Conservation (phyloP, 2,797 vertebrate genomes). For the Manis crassicaudata region DNA sequence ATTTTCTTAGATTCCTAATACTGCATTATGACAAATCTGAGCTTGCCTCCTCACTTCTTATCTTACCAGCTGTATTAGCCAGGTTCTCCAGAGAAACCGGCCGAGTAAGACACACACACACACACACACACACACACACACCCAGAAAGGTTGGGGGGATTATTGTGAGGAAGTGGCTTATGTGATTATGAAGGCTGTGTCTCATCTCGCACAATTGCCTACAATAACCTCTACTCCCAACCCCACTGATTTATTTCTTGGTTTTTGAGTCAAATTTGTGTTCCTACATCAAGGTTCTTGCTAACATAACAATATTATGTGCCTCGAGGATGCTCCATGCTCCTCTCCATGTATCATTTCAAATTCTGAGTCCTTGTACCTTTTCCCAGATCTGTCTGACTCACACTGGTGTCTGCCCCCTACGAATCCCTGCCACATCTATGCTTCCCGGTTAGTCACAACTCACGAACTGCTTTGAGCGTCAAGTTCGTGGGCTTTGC, state of each 20-base stretch:
- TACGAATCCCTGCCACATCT: background rate
- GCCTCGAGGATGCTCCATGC: background rate
- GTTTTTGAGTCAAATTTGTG: conserved; percentile 22
- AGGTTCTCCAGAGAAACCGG: background rate
- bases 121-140: background rate
- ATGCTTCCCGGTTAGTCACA: background rate
- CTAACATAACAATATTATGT: background rate
- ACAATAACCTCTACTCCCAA: background rate
- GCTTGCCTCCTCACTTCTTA: background rate
- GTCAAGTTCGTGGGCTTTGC: background rate
- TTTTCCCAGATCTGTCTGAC: background rate
- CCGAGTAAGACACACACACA: background rate
- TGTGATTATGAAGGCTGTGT: background rate
- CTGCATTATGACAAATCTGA: background rate
- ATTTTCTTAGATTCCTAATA: background rate
- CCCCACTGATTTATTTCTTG: background rate
- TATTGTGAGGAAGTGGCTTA: background rate
- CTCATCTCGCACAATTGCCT: background rate
- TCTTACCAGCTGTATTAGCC: background rate
- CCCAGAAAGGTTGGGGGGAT: background rate
- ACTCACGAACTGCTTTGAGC: background rate
- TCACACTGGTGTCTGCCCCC: background rate
- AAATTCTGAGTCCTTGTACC: background rate
- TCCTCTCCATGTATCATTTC: background rate
- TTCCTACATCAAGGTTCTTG: background rate